Conservation (phyloP, 35 echinoderm and acorn worm genomes). For the Lytechinus pictus region DNA sequence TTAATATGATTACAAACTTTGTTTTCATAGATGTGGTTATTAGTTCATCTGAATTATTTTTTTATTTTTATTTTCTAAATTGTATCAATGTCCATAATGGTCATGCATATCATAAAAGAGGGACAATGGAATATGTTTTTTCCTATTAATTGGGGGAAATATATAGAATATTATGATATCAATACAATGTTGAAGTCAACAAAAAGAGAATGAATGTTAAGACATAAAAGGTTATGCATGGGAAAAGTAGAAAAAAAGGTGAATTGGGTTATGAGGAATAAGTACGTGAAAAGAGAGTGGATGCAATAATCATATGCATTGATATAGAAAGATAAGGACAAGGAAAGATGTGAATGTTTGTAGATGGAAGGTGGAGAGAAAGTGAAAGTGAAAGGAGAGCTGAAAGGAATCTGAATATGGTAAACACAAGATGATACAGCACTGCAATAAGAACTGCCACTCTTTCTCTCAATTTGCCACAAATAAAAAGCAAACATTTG, state of each 20-base stretch:
- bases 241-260: not conserved
- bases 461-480: not conserved
- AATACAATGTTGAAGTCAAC: too few relatives aligned
- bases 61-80: too few relatives aligned
- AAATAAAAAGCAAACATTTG: constrained; percentile 12
- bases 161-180: too few relatives aligned
- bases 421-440: not conserved
- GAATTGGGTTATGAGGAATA: not conserved
- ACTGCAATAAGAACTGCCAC: constrained; percentile 2
- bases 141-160: too few relatives aligned
- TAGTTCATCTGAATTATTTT: too few relatives aligned
- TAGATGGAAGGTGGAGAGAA: not conserved
- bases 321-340: not conserved
- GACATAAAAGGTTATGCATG: too few relatives aligned
- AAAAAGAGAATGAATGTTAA: too few relatives aligned
- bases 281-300: not conserved
- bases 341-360: not conserved
- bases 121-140: too few relatives aligned
- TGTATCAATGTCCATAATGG: too few relatives aligned
- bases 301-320: not conserved
- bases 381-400: not conserved
- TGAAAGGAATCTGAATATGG: not conserved
- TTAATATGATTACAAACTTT: too few relatives aligned
- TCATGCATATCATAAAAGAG: too few relatives aligned
- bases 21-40: too few relatives aligned